Evolutionary conservation across 1,140 invertebrate genomes (phyloP).

Genomic region (Archivesica marissinica): DNA sequence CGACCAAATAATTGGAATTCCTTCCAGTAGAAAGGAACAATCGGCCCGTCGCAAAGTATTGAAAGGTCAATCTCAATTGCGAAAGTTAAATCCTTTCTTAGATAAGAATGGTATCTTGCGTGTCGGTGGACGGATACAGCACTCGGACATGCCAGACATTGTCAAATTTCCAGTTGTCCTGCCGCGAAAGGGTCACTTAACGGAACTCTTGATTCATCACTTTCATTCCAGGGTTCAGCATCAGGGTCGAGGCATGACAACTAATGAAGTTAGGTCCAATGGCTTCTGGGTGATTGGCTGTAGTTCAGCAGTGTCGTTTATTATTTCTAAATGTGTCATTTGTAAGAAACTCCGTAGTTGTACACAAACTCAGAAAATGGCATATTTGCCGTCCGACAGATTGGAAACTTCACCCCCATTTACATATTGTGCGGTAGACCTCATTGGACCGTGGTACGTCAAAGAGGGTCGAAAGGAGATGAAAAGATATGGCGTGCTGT

Average conservation of each 20-base stretch:
- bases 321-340: neutral
- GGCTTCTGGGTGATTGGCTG: conserved; percentile 12
- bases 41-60: neutral
- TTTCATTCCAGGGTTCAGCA: neutral
- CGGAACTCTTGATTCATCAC: neutral
- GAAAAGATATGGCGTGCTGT: conserved; percentile 64
- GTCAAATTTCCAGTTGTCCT: neutral
- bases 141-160: neutral
- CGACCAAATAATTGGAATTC: too few species aligned
- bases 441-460: conserved; percentile 65
- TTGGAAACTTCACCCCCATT: conserved; percentile 59
- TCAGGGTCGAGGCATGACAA: conserved; percentile 4
- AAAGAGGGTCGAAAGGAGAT: conserved; percentile 54
- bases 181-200: neutral
- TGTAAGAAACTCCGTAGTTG: neutral
- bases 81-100: neutral
- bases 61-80: neutral
- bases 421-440: conserved; percentile 59
- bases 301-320: neutral
- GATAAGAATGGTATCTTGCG: neutral
- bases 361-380: conserved; percentile 55
- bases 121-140: neutral
- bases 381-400: conserved; percentile 58
- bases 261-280: neutral
- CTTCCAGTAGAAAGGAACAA: neutral